Conservation (phyloP, 1,140 invertebrate species). For the Platyscapa corneri region DNA sequence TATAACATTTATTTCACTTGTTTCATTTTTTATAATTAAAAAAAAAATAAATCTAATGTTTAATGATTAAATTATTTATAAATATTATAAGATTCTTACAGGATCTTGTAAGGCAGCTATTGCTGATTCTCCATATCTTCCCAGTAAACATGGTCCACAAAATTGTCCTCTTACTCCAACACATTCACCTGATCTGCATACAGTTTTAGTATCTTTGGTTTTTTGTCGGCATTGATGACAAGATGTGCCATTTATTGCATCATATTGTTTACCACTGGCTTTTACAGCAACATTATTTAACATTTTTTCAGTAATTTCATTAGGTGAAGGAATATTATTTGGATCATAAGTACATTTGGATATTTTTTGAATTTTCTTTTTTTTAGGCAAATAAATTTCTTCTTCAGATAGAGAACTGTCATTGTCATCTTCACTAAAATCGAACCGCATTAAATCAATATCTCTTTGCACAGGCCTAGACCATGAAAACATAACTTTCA, state of each 20-base stretch:
- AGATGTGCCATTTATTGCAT: constrained; percentile 61
- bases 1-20: no score
- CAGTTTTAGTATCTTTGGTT: constrained; percentile 73
- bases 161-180: constrained; percentile 72
- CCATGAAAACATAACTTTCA: constrained; percentile 63
- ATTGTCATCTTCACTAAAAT: constrained; percentile 57
- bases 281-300: constrained; percentile 63
- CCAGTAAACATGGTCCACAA: constrained; percentile 72
- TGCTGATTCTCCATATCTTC: constrained; percentile 73
- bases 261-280: constrained; percentile 62
- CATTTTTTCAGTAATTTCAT: constrained; percentile 68
- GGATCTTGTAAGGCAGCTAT: constrained; percentile 69
- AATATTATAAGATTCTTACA: constrained; percentile 58
- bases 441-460: constrained; percentile 59
- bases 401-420: constrained; percentile 28
- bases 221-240: constrained; percentile 75
- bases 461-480: constrained; percentile 59
- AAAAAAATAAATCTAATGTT: no score
- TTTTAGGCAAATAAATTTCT: not conserved
- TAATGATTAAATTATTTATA: no score
- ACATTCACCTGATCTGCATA: constrained; percentile 70
- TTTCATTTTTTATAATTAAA: no score
- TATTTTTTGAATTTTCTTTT: constrained; percentile 43
- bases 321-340: constrained; percentile 56
- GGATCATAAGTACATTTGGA: constrained; percentile 54